Percentiles rank a stretch among this genome's conserved stretches.
Evolutionary conservation across 2,113 vertebrate genomes (phyloP).

Genomic region (Gavialis gangeticus): DNA sequence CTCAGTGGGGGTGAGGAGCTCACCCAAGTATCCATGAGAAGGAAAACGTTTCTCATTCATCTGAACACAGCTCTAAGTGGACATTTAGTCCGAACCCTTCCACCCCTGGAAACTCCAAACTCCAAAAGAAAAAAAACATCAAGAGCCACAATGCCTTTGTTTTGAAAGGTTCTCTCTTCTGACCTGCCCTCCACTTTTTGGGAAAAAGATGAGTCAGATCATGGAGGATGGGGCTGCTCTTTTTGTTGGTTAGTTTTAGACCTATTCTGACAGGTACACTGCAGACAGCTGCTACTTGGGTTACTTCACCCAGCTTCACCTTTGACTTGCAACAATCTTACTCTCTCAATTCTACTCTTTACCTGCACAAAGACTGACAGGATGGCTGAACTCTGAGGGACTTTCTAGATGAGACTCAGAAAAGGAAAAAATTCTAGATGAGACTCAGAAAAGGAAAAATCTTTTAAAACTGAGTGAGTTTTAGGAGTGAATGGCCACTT

Average conservation of each 20-base stretch:
- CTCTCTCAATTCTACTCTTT: background rate
- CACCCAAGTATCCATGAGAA: background rate
- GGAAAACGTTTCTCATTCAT: background rate
- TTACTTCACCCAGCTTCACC: background rate
- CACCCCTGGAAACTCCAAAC: background rate
- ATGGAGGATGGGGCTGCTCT: no score
- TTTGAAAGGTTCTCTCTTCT: background rate
- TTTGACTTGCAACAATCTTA: background rate
- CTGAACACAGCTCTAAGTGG: background rate
- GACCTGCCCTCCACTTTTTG: background rate
- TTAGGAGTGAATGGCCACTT: no score
- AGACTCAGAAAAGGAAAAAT: no score
- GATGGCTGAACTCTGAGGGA: background rate
- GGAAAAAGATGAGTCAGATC: background rate
- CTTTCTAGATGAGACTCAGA: no score
- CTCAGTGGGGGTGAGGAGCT: background rate
- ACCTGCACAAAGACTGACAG: background rate
- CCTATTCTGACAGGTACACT: background rate
- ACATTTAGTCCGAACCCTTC: background rate
- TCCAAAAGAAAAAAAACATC: background rate
- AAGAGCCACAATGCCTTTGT: fast-evolving
- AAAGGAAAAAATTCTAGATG: no score
- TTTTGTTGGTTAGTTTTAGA: background rate
- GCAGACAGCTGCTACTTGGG: background rate
- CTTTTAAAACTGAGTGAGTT: no score